Conservation (phyloP, 2,797 vertebrate species). For the Pterois miles region DNA sequence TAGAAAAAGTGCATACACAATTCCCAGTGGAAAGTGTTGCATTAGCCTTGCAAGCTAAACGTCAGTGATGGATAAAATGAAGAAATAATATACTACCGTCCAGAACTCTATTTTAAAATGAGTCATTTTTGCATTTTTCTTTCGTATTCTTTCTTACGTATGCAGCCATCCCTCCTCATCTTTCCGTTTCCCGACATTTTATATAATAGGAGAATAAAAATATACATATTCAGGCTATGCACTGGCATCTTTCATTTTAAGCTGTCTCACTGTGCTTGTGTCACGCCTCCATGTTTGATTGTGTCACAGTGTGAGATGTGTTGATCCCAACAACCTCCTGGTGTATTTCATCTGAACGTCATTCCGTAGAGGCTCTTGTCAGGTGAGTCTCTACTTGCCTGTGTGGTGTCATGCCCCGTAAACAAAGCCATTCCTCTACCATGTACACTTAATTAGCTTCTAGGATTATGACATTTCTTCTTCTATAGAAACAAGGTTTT, state of each 20-base stretch:
- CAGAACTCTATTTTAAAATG: not conserved
- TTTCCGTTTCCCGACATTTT: slow-evolving; percentile 9
- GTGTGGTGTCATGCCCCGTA: slow-evolving; percentile 44
- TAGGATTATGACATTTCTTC: too few species aligned
- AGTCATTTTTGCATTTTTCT: not conserved
- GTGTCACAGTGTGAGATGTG: slow-evolving; percentile 20
- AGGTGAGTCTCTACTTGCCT: slow-evolving; percentile 49
- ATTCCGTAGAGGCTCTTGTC: slow-evolving; percentile 17
- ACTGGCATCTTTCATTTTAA: slow-evolving; percentile 42
- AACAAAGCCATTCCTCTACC: slow-evolving; percentile 28
- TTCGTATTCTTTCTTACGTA: not conserved
- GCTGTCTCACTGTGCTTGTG: slow-evolving; percentile 32
- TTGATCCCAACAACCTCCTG: not conserved
- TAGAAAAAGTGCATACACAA: not conserved
- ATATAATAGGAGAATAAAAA: slow-evolving; percentile 1
- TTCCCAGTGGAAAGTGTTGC: not conserved
- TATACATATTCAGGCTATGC: slow-evolving; percentile 69
- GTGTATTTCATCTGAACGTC: not conserved
- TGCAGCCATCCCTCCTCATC: not conserved
- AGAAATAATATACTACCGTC: not conserved
- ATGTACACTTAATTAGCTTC: not conserved
- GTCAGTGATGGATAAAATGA: not conserved
- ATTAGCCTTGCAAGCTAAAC: not conserved
- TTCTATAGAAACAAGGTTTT: too few species aligned
- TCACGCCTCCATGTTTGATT: slow-evolving; percentile 33